phyloP scores from a whole-genome alignment of 2,113 vertebrate genomes.

The Alosa alosa region DNA sequence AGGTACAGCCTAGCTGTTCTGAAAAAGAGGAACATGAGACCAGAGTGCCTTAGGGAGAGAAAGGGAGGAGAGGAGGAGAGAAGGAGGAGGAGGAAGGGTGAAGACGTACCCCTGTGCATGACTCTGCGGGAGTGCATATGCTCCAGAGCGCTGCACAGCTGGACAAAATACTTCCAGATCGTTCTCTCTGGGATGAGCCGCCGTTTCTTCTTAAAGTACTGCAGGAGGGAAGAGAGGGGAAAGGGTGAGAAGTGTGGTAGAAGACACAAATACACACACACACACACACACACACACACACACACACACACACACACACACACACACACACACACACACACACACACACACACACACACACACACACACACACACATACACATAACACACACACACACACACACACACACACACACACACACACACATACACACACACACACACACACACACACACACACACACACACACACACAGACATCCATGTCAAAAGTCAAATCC shows the following conservation, averaged over 20 bases:
- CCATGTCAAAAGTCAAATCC: conserved; percentile 25
- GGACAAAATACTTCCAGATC: conserved; percentile 87
- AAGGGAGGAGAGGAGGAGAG: conserved; percentile 25
- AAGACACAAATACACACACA: conserved; percentile 36
- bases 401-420: conserved; percentile 11
- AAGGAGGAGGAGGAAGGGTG: neutral
- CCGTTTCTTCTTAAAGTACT: conserved; percentile 89
- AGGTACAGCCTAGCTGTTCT: neutral
- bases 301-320: conserved; percentile 30
- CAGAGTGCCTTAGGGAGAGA: neutral
- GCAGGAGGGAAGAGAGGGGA: conserved; percentile 42
- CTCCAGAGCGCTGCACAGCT: conserved; percentile 85
- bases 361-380: neutral
- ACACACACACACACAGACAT: conserved; percentile 13
- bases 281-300: neutral
- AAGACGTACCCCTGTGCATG: conserved; percentile 83
- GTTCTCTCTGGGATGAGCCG: conserved; percentile 85
- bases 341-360: conserved; percentile 1
- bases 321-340: neutral
- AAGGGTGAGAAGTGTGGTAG: neutral
- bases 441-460: neutral
- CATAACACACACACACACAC: neutral
- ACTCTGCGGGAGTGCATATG: conserved; percentile 89
- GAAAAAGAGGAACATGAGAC: neutral
- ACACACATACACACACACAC: conserved; percentile 29